A percentile compares a stretch with the other conserved stretches of the same genome.
These are phyloP conservation scores for Ptilonorhynchus violaceus DNA, from an alignment of 2,113 vertebrate species.

Conservation along the genomic window DNA sequence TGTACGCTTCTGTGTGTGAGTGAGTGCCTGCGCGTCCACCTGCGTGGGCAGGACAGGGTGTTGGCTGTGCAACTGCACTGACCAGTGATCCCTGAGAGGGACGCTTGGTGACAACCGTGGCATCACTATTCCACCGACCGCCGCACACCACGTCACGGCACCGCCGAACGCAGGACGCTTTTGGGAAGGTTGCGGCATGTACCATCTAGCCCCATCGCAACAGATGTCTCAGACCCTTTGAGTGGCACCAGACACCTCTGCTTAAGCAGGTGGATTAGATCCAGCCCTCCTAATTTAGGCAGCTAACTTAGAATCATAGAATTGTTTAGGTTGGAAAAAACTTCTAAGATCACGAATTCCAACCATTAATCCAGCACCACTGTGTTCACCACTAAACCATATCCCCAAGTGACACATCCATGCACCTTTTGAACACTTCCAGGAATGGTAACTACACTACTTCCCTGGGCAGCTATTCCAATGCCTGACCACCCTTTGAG, in stretches of 20 bases:
- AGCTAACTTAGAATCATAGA: background rate
- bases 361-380: background rate
- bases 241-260: background rate
- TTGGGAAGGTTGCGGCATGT: no score
- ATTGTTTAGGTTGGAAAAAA: background rate
- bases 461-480: background rate
- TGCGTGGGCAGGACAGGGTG: no score
- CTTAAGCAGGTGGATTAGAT: background rate
- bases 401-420: background rate
- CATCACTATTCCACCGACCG: no score
- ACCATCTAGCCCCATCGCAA: no score
- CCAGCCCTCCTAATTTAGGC: background rate
- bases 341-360: background rate
- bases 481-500: background rate
- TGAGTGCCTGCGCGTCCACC: no score
- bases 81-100: no score
- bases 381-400: background rate
- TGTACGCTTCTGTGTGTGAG: no score
- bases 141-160: no score
- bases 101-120: no score
- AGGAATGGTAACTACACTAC: background rate
- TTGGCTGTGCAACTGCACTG: no score
- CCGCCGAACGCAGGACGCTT: no score
- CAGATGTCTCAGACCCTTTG: background rate
- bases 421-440: background rate